These are phyloP conservation scores for Melangyna quadrimaculata DNA, from an alignment of 2,888 invertebrate species.

Conservation along the genomic window DNA sequence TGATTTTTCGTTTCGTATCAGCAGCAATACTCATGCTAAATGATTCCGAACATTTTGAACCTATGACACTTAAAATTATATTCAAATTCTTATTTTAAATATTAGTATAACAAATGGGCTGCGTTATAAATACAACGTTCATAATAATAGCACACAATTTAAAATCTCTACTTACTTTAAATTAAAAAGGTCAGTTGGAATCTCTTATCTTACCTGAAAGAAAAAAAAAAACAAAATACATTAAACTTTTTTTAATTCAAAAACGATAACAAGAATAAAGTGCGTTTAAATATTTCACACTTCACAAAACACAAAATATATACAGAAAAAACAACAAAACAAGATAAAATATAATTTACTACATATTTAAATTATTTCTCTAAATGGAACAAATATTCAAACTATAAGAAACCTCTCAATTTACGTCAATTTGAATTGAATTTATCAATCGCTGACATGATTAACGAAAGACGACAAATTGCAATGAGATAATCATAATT, in stretches of 20 bases:
- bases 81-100: too few species aligned
- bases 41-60: too few species aligned
- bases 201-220: conserved; percentile 50
- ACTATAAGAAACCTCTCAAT: conserved; percentile 22
- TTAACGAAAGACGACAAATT: conserved; percentile 12
- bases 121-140: neutral
- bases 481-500: conserved; percentile 42
- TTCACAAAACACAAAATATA: neutral
- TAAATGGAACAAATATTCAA: conserved; percentile 16
- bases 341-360: conserved; percentile 21
- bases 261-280: neutral
- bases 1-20: too few species aligned
- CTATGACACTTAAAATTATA: too few species aligned
- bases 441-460: conserved; percentile 45
- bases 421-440: conserved; percentile 53
- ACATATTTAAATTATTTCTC: conserved; percentile 5
- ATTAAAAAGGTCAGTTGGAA: neutral
- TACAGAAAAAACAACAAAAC: neutral
- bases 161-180: neutral
- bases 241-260: neutral
- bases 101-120: too few species aligned
- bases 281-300: conserved; percentile 14
- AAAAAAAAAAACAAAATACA: neutral
- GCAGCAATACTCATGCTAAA: too few species aligned
- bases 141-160: neutral